These are phyloP conservation scores for Pristionchus fissidentatus DNA, from an alignment of 2,888 invertebrate genomes.

Conservation along the genomic window DNA sequence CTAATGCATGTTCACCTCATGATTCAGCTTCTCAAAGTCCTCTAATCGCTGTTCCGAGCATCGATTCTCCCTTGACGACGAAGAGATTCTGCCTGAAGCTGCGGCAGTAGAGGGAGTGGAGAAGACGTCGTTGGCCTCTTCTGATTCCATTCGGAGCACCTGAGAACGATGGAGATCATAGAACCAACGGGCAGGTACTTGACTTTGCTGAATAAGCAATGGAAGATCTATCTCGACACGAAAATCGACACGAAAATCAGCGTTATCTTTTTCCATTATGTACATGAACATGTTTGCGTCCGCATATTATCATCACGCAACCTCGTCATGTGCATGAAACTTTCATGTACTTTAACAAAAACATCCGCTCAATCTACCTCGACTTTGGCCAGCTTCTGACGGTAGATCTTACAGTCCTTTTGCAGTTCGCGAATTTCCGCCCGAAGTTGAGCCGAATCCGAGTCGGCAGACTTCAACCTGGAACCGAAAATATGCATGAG, in stretches of 20 bases:
- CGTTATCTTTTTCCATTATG: neutral
- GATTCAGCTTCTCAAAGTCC: slow-evolving; percentile 34
- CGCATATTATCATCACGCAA: neutral
- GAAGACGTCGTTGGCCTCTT: slow-evolving; percentile 9
- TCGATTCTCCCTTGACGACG: slow-evolving; percentile 4
- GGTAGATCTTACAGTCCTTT: slow-evolving; percentile 64
- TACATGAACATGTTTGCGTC: neutral
- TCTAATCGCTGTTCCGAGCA: slow-evolving; percentile 16
- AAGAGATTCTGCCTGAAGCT: neutral
- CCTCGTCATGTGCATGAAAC: neutral
- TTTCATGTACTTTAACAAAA: neutral
- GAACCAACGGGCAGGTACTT: neutral
- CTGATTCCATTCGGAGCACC: slow-evolving; percentile 36
- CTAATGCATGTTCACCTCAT: slow-evolving; percentile 17
- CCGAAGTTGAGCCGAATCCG: slow-evolving; percentile 42
- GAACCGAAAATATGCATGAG: neutral
- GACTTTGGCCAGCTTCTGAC: slow-evolving; percentile 61
- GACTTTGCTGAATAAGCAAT: neutral
- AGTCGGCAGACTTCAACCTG: neutral
- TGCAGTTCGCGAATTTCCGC: slow-evolving; percentile 59
- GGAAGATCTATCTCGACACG: neutral
- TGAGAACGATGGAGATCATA: neutral
- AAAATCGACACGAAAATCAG: neutral
- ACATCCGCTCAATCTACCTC: slow-evolving; percentile 50
- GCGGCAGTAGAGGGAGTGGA: neutral